Evolutionary conservation across 2,113 vertebrate genomes (phyloP), one percentile per base, ranked within the genome.

Genomic region (Vulpes ferrilata): DNA sequence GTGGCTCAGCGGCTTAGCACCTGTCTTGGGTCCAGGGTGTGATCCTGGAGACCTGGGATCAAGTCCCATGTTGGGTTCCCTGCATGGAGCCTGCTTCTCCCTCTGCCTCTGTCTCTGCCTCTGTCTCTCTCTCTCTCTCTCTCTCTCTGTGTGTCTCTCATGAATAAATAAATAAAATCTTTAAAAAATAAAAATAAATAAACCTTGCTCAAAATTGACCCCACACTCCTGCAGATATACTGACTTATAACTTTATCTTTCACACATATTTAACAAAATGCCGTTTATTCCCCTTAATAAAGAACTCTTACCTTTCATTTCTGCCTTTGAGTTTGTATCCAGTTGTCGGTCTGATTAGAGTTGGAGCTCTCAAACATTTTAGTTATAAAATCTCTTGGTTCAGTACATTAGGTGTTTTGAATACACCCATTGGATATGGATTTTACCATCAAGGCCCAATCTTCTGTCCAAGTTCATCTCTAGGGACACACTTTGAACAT

Each of bases 391-490:
- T 76, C 17, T 60, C n/a, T 59, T 23, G 19, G 53, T 48, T 53
- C 35, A 30, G 38, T 43, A 16, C 1, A 38, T 3, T 1, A 25
- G 48, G 22, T 27, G 11, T 53, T 78, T 76, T 17, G 73, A 76
- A 55, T 20, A 17, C 11, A 10, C 0, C 22, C 5, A 32, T 12
- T 20, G 35, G 17, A 15, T 7, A 2, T 48, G 12, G n/a, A n/a
- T 78, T 67, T 85, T 38, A 38, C 23, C 13, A 11, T 74, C 15
- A 8, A 35, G 51, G 32, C 15, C 10, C 71, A 19, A 17, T 53
- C 43, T 30, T 23, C 22, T 57, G 12, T 35, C 62, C 27, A 57
- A 12, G 35, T 17, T 87, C 74, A 43, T 8, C 7, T 38, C 43
- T 32, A 92, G 4, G 9, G 23, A 78, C 51, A 20, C 3, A 23